Evolutionary conservation across 2,888 invertebrate genomes (phyloP).

Genomic region (Chymomyza caudatula): DNA sequence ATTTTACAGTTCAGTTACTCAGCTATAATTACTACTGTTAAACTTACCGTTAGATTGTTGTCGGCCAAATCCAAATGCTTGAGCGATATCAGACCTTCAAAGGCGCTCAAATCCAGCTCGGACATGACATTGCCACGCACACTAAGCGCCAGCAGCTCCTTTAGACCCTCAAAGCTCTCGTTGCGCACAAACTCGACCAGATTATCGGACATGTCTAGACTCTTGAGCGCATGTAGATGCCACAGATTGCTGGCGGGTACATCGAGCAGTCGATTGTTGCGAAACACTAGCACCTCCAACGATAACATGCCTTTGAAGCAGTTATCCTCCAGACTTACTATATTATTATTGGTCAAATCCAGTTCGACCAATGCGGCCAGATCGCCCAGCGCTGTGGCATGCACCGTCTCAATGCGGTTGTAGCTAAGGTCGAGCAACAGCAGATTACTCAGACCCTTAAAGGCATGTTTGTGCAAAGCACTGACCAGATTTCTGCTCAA

Average conservation of each 20-base stretch:
- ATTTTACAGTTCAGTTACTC: not conserved
- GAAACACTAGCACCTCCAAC: conserved; percentile 85
- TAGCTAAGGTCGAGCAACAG: conserved; percentile 85
- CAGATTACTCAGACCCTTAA: conserved; percentile 85
- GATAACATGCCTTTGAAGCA: conserved; percentile 85
- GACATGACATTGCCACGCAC: conserved; percentile 88
- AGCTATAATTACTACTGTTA: not conserved
- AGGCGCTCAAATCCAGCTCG: conserved; percentile 84
- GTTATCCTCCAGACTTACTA: conserved; percentile 85
- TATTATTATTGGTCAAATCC: conserved; percentile 86
- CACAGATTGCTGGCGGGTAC: conserved; percentile 85
- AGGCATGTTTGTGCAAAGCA: conserved; percentile 85
- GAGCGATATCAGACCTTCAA: conserved; percentile 86
- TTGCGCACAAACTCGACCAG: conserved; percentile 85
- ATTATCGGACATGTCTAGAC: conserved; percentile 88
- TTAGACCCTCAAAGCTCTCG: conserved; percentile 85
- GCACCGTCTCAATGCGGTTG: conserved; percentile 87
- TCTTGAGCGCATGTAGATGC: conserved; percentile 83
- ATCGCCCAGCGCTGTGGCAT: conserved; percentile 87
- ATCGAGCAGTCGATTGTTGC: conserved; percentile 88
- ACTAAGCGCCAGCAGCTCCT: conserved; percentile 84
- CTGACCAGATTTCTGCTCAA: conserved; percentile 87
- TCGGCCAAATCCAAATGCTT: conserved; percentile 87
- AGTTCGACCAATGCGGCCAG: conserved; percentile 86
- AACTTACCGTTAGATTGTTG: conserved; percentile 86